A percentile compares a stretch with the other conserved stretches of the same genome.
phyloP scores from a whole-genome alignment of 2,797 vertebrate species.

The Poeciliopsis paucimaculata region DNA sequence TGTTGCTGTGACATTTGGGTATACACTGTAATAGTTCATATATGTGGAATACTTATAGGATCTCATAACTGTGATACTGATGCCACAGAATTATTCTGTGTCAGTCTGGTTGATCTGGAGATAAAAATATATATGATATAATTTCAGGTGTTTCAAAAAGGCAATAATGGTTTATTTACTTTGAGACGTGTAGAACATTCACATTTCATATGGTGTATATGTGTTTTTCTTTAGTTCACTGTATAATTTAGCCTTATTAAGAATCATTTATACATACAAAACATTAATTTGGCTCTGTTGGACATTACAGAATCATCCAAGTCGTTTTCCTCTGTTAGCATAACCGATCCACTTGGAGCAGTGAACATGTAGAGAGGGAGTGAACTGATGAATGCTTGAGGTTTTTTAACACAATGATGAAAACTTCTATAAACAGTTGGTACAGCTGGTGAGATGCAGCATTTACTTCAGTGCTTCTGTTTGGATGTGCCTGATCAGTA shows the following conservation, averaged over 20 bases:
- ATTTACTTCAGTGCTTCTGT: background rate
- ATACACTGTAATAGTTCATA: too few species aligned
- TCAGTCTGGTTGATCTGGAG: too few species aligned
- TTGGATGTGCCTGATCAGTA: conserved; percentile 5
- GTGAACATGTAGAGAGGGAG: too few species aligned
- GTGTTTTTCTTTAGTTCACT: background rate
- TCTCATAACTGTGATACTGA: too few species aligned
- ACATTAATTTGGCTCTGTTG: background rate
- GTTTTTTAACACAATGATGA: background rate
- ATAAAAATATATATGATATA: too few species aligned
- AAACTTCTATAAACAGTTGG: background rate
- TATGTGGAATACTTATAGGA: too few species aligned
- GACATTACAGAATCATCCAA: background rate
- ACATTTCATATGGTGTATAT: background rate
- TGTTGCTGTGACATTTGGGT: too few species aligned
- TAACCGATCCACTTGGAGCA: background rate
- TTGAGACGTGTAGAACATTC: background rate
- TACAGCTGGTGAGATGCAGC: background rate
- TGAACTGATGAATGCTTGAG: background rate
- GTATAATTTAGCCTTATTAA: background rate
- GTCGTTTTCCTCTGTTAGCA: background rate
- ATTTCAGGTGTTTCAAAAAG: too few species aligned
- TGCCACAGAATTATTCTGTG: too few species aligned
- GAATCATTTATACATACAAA: background rate
- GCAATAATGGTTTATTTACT: background rate